Evolutionary conservation across 2,797 vertebrate species (phyloP).

Genomic region (Sylvilagus floridanus): DNA sequence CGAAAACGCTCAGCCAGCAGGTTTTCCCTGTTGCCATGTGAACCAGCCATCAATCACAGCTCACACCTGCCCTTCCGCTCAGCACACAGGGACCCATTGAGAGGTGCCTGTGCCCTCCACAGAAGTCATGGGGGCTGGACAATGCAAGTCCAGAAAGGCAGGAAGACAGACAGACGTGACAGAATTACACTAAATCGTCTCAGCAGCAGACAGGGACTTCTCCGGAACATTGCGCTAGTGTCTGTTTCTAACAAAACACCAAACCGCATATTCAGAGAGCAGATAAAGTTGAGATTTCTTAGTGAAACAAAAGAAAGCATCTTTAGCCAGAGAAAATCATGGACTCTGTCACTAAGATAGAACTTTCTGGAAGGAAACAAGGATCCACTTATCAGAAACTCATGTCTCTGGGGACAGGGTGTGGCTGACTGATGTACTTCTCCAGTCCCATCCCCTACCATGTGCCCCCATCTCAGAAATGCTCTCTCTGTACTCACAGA

Average conservation of each 20-base stretch:
- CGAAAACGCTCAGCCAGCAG: conserved; percentile 23
- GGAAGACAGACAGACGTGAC: neutral
- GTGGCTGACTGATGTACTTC: neutral
- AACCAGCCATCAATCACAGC: neutral
- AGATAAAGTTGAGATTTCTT: neutral
- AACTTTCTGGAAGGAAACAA: conserved; percentile 34
- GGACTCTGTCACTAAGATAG: conserved; percentile 29
- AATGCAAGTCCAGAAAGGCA: neutral
- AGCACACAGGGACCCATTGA: conserved; percentile 20
- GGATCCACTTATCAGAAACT: neutral
- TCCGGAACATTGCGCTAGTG: neutral
- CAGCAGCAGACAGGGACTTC: neutral
- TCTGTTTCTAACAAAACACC: conserved; percentile 23
- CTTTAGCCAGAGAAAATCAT: conserved; percentile 20
- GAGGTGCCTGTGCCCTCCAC: neutral
- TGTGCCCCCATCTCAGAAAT: neutral
- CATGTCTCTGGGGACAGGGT: neutral
- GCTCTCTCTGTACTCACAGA: neutral
- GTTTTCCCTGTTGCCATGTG: neutral
- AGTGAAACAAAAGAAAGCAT: conserved; percentile 51
- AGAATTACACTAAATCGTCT: conserved; percentile 8
- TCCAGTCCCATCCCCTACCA: neutral
- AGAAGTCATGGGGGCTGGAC: neutral
- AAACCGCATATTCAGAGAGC: neutral
- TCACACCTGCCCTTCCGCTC: conserved; percentile 36